phyloP scores from a whole-genome alignment of 2,888 invertebrate genomes.

The Plebejus anna region DNA sequence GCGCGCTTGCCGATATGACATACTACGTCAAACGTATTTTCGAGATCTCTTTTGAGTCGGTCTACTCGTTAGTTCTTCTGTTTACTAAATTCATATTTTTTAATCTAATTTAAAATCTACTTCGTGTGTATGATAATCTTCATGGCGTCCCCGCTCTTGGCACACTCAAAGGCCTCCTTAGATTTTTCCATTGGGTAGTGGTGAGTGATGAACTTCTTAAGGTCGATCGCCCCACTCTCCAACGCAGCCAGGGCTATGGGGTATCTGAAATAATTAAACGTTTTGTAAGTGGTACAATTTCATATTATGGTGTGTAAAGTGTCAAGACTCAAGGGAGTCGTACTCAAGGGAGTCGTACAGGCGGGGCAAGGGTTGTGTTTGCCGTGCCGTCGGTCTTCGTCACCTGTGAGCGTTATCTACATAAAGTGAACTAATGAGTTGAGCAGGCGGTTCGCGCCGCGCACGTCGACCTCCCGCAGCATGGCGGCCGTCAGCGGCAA shows the following conservation, averaged over 20 bases:
- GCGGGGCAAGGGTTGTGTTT: no score
- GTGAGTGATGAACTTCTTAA: conserved; percentile 90
- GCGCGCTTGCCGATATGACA: no score
- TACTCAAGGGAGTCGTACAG: no score
- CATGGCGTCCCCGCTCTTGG: conserved; percentile 86
- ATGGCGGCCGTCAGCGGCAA: conserved; percentile 90
- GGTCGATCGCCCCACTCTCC: conserved; percentile 84
- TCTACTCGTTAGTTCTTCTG: no score
- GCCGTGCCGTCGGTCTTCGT: no score
- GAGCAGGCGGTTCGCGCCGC: conserved; percentile 93
- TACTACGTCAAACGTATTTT: no score
- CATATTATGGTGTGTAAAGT: no score
- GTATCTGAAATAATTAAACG: conserved; percentile 78
- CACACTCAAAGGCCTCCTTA: conserved; percentile 88
- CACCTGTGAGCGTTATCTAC: no score
- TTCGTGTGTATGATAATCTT: conserved; percentile 91
- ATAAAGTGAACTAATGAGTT: conserved; percentile 82
- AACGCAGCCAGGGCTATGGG: conserved; percentile 87
- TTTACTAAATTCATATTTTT: no score
- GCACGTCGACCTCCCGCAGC: conserved; percentile 92
- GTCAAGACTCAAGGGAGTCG: no score
- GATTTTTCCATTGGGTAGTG: conserved; percentile 86
- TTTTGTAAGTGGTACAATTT: no score
- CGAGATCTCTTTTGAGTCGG: no score
- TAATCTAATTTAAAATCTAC: neutral